Percentiles rank a stretch among this genome's conserved stretches.
Evolutionary conservation across 2,113 vertebrate genomes (phyloP).

Genomic region (Choloepus hoffmanni): DNA sequence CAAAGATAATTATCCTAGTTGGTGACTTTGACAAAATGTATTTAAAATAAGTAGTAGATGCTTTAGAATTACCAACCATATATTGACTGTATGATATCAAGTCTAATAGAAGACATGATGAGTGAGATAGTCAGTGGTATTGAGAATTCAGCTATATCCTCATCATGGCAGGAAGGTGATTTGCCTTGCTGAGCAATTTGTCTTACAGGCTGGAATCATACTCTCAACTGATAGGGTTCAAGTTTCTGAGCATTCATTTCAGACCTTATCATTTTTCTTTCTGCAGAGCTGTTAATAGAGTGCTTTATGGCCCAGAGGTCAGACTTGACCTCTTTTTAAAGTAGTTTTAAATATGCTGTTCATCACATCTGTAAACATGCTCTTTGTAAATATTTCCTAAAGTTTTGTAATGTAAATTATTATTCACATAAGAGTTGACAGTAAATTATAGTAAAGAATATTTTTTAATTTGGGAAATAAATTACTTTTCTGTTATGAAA

Average conservation of each 20-base stretch:
- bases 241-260: constrained; percentile 89
- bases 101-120: constrained; percentile 85
- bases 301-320: constrained; percentile 90
- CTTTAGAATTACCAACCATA: constrained; percentile 85
- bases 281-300: constrained; percentile 87
- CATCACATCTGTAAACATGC: constrained; percentile 80
- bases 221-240: constrained; percentile 89
- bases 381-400: constrained; percentile 77
- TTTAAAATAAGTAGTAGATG: constrained; percentile 86
- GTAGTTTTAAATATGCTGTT: constrained; percentile 85
- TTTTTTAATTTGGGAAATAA: constrained; percentile 66
- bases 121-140: constrained; percentile 86
- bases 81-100: constrained; percentile 82
- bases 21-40: constrained; percentile 86
- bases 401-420: constrained; percentile 76
- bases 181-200: constrained; percentile 90
- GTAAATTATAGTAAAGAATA: constrained; percentile 37
- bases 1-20: constrained; percentile 86
- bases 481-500: constrained; percentile 58
- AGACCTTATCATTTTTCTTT: constrained; percentile 91
- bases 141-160: constrained; percentile 89
- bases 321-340: constrained; percentile 89
- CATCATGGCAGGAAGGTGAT: constrained; percentile 90
- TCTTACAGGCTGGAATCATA: constrained; percentile 90
- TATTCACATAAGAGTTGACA: constrained; percentile 68